Conservation (phyloP, 2,113 vertebrate species). For the Triplophysa rosa region DNA sequence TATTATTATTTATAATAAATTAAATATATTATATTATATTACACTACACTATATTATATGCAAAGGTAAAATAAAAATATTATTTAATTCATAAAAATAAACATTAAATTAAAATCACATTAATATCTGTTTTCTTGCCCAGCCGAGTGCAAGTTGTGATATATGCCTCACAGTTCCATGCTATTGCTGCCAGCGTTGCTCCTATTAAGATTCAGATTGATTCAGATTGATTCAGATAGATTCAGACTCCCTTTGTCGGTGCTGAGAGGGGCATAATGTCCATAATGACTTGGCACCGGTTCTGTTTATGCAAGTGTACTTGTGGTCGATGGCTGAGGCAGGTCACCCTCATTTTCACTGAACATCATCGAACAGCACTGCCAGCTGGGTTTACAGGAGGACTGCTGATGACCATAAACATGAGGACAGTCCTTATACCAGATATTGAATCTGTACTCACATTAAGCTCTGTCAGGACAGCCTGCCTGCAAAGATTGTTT, state of each 20-base stretch:
- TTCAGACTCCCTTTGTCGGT: constrained; percentile 24
- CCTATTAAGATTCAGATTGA: constrained; percentile 49
- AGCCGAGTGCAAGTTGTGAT: constrained; percentile 5
- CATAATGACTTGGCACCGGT: constrained; percentile 40
- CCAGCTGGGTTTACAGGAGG: not conserved
- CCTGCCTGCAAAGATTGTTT: too few species aligned
- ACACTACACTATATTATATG: too few species aligned
- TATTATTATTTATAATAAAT: too few species aligned
- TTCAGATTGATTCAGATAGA: constrained; percentile 14
- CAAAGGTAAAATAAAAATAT: too few species aligned
- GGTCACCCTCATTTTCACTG: constrained; percentile 32
- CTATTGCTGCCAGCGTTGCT: constrained; percentile 28
- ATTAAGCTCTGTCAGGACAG: too few species aligned
- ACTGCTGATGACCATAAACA: not conserved
- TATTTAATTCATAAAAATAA: too few species aligned
- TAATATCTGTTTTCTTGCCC: not conserved
- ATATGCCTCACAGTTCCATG: not conserved
- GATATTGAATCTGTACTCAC: not conserved
- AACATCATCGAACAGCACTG: not conserved
- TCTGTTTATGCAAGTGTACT: constrained; percentile 49
- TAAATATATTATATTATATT: too few species aligned
- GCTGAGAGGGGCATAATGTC: constrained; percentile 46
- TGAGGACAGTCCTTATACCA: not conserved
- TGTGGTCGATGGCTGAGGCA: constrained; percentile 39
- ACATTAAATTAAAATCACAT: too few species aligned